Evolutionary conservation across 2,888 invertebrate genomes (phyloP), one percentile per base, ranked within the genome.

Genomic region (Cryptus armator): DNA sequence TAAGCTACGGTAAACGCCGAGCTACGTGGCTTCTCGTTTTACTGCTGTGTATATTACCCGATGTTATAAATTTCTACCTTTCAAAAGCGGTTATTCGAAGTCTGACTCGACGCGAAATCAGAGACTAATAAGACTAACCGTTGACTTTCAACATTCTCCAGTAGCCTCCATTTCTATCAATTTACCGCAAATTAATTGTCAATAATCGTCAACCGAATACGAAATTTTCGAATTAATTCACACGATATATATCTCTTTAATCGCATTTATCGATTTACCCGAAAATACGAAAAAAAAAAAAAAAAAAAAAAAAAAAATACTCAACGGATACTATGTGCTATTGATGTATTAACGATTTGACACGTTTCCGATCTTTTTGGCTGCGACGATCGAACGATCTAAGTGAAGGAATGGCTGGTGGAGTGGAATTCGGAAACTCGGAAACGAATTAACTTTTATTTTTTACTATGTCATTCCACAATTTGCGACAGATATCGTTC

Each of bases 61-160:
- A 29, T 14, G 43, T 43, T 37, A 37, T 32, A 3, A 32, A 19
- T 16, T 14, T 16, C 14, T 56, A 56, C 44, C 16, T 67, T 80
- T 72, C 64, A 72, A 29, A 72, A 72, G 56, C 32, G 66, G 64
- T 72, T 72, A 64, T 62, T 44, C n/a, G 71, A 32, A 71, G 32
- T 71, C 32, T 43, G 43, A 83, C 81, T 64, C 53, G 51, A 37
- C 71, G 59, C 67, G 75, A 46, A 81, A 66, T 74, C 75, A 83
- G 72, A 66, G 74, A 62, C 48, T 37, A 19, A 48, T 37, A 19
- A 48, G 62, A 62, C 62, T 32, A 14, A 14, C 29, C 4, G 62
- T n/a, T n/a, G 62, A 62, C 10, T 24, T 53, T 48, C 48, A 74
- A 5, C 59, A 51, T 44, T 59, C 68, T 46, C 56, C 32, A 46